Percentiles rank a stretch among this genome's conserved stretches.
Evolutionary conservation across 2,113 vertebrate genomes (phyloP).

Genomic region (Leptobrachium leishanense): DNA sequence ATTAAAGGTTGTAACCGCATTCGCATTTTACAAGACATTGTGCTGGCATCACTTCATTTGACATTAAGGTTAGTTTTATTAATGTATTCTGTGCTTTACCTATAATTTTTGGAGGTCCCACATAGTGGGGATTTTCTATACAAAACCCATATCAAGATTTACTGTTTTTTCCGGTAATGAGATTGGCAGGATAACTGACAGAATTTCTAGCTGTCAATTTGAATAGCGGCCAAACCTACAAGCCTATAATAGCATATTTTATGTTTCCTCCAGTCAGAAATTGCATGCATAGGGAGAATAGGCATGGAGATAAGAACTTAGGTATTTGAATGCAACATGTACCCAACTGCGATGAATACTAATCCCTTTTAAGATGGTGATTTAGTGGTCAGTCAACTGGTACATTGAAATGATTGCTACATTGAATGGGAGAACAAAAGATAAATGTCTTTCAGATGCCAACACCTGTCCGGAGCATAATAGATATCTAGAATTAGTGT

Average conservation of each 20-base stretch:
- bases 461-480: too few relatives aligned
- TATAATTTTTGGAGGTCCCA: conserved; percentile 45
- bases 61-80: conserved; percentile 55
- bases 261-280: conserved; percentile 52
- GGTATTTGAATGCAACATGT: conserved; percentile 41
- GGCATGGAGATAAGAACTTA: conserved; percentile 55
- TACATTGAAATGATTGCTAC: conserved; percentile 49
- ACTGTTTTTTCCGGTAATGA: conserved; percentile 47
- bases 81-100: conserved; percentile 60
- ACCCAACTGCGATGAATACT: conserved; percentile 33
- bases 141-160: conserved; percentile 53
- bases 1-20: conserved; percentile 55
- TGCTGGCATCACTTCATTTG: conserved; percentile 55
- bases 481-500: too few relatives aligned
- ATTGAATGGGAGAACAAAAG: neutral
- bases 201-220: conserved; percentile 56
- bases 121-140: conserved; percentile 56
- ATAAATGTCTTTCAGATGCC: neutral
- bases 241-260: conserved; percentile 56
- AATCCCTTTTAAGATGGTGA: conserved; percentile 50
- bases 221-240: conserved; percentile 49
- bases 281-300: conserved; percentile 51
- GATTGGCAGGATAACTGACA: conserved; percentile 49
- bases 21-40: conserved; percentile 51
- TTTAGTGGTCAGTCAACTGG: conserved; percentile 53